These are phyloP conservation scores for Hemitrygon akajei DNA, from an alignment of 2,797 vertebrate genomes.

Conservation along the genomic window DNA sequence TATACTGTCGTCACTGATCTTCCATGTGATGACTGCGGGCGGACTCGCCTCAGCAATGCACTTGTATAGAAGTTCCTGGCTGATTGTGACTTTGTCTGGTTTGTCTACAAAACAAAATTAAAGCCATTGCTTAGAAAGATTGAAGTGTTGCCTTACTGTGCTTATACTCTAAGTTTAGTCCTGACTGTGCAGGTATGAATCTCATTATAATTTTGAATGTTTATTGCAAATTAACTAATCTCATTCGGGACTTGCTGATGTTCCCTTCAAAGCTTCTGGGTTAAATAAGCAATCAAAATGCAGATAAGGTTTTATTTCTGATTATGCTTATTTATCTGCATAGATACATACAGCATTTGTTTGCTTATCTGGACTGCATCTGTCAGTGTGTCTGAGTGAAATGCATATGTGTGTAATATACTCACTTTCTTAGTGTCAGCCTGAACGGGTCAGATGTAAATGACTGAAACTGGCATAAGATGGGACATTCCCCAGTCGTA, in stretches of 20 bases:
- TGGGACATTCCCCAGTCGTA: neutral
- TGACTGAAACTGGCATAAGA: neutral
- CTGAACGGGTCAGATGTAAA: no score
- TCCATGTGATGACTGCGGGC: constrained; percentile 32
- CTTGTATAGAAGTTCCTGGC: constrained; percentile 19
- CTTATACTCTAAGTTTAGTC: neutral
- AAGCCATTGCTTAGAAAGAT: neutral
- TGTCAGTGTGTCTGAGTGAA: neutral
- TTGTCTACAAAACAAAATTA: constrained; percentile 13
- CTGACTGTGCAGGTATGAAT: neutral
- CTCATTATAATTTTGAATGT: neutral
- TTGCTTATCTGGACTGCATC: neutral
- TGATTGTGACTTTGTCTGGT: constrained; percentile 30
- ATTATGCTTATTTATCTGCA: neutral
- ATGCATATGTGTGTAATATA: neutral
- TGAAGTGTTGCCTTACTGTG: neutral
- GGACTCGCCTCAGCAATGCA: constrained; percentile 34
- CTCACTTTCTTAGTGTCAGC: neutral
- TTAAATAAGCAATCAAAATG: neutral
- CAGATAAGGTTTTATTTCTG: neutral
- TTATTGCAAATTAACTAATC: neutral
- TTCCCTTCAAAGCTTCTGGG: neutral
- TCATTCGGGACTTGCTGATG: neutral
- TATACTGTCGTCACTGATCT: constrained; percentile 35
- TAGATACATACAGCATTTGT: neutral